Base-by-base conservation (phyloP, 2,888 invertebrate species). In the Pimpla rufipes region DNA sequence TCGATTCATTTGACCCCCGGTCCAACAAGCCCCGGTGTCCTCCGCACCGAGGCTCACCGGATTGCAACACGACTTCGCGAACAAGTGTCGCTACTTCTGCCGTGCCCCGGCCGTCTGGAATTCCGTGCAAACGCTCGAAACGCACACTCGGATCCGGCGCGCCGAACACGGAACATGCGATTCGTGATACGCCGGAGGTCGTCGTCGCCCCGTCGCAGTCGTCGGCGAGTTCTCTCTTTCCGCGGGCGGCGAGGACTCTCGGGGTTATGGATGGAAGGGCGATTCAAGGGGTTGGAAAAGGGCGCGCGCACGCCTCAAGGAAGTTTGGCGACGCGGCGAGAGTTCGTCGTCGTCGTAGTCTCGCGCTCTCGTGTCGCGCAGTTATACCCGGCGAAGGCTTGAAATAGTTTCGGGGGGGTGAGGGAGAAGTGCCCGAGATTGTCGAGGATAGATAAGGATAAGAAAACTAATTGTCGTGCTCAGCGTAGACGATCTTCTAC, bases 381-480 rank as follows among this genome's bases (percentile, higher is more conserved):
- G 55, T 71, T 81, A 73, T 66, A 73, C 66, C 59, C 50, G 29
- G 18, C 29, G 45, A 52, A 73, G 64, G 45, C 80, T 64, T 47
- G 77, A 40, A 80, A 80, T 77, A 80, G 83, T 71, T 73, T 71
- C 40, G 8, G 23, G 29, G 16, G 40, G 29, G 16, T 35, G 35
- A 50, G 2, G 21, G 42, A 16, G 59, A 35, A 47, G 35, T 40
- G 50, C 52, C 66, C 55, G 50, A 71, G 73, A 79, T 75, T 52
- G 59, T 5, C 64, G 67, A 74, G 77, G 79, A 78, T 75, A 52
- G 83, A 87, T 86, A 85, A 86, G 86, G 86, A 84, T 86, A 86
- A 88, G 86, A 84, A 87, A 87, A 87, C 81, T 89, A 89, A 89
- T 89, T 87, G 88, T 87, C 84, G 82, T 50, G 55, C 64, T 66